Base-by-base conservation (phyloP, 92 coral and sea anemone species). In the Diadumene lineata region DNA sequence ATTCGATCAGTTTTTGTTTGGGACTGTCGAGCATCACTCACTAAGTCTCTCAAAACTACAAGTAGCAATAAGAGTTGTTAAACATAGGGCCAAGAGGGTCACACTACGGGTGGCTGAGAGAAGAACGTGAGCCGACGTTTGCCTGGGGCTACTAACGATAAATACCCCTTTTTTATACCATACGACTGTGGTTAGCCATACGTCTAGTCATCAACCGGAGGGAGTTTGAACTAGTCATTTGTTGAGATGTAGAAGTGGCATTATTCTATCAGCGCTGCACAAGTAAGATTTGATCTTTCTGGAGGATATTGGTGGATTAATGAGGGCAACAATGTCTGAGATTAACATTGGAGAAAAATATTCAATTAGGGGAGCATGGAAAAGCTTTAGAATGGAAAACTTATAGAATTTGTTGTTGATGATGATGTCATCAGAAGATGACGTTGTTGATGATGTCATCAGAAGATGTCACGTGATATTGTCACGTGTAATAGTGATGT, bases 11-110 rank as follows among this genome's bases (percentile, higher is more conserved):
- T 44, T n/a, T 38, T 38, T 26, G 38, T 30, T 46, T 60, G 27
- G 31, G 69, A 38, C 86, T 50, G 90, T 70, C 24, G 46, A 86
- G 76, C 77, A 70, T 86, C 57, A 74, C 82, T 86, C 90, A 86
- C 43, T 86, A 53, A 24, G 83, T 26, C 76, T 67, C 90, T 86
- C 86, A 65, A 76, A 24, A 34, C 64, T 69, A 65, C 68, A 76
- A 86, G 83, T 23, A 67, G 80, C 75, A 74, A 74, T 74, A 69
- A 74, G 31, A 31, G 77, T 72, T 72, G 77, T 72, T 72, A 72
- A 72, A 31, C 77, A 56, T 31, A 74, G 60, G 69, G 61, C 69
- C 69, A 62, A 55, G 19, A 21, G 31, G 79, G 79, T 74, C 69
- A 74, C 29, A 6, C 79, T 48, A 74, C 70, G 79, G 79, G 79